Evolutionary conservation across 1,140 invertebrate species (phyloP).

Genomic region (Rhopalosiphum padi): DNA sequence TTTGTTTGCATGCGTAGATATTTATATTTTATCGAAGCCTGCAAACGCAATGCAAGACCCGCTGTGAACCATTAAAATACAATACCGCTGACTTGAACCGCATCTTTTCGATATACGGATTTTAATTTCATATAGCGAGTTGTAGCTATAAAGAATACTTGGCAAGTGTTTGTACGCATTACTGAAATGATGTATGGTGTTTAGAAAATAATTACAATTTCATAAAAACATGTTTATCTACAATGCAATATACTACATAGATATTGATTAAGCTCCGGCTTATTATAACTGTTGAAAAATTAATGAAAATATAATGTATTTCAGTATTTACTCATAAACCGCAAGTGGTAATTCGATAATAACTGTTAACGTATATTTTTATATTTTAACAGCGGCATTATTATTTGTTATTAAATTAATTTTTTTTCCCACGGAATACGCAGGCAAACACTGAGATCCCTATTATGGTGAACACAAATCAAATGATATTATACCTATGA

Average conservation of each 20-base stretch:
- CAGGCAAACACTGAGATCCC: background rate
- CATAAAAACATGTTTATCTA: background rate
- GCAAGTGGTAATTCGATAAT: background rate
- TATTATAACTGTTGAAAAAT: background rate
- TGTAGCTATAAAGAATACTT: background rate
- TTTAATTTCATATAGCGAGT: background rate
- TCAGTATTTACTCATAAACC: background rate
- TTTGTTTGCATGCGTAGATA: background rate
- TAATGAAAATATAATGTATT: background rate
- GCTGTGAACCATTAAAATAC: constrained; percentile 23
- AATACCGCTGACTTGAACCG: background rate
- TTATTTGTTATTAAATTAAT: background rate
- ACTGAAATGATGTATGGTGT: background rate
- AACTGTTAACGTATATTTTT: background rate
- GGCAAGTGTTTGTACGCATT: background rate
- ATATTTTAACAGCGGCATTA: background rate
- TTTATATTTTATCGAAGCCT: background rate
- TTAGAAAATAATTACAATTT: background rate
- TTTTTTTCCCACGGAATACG: background rate
- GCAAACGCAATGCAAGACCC: background rate
- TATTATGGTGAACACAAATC: background rate
- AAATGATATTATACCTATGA: background rate
- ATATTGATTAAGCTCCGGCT: background rate
- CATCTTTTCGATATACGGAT: background rate
- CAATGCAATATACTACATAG: background rate